Evolutionary conservation across 2,113 vertebrate species (phyloP).

Genomic region (Nipponia nippon): DNA sequence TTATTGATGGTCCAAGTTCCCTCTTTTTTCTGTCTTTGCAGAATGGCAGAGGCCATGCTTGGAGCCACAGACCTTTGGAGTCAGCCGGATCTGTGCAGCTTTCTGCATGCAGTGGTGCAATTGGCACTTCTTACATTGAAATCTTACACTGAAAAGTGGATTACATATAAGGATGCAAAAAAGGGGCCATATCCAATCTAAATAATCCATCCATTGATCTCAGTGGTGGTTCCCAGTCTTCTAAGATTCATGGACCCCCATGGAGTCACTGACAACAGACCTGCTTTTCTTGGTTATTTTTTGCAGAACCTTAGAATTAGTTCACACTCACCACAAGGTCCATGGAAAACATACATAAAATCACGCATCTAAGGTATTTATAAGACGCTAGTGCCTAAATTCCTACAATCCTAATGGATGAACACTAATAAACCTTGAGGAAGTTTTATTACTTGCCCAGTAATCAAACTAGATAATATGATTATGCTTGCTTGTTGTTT

Average conservation of each 20-base stretch:
- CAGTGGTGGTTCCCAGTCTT: background rate
- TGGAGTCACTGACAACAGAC: background rate
- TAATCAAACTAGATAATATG: background rate
- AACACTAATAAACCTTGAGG: background rate
- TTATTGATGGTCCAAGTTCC: conserved; percentile 3
- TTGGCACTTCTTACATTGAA: background rate
- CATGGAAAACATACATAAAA: background rate
- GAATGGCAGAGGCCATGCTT: background rate
- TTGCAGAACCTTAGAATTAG: background rate
- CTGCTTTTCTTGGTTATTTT: background rate
- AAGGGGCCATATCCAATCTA: background rate
- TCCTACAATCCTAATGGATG: background rate
- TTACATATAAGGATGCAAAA: background rate
- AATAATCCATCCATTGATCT: conserved; percentile 9
- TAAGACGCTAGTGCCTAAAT: background rate
- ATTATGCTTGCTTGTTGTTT: background rate
- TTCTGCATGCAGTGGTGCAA: background rate
- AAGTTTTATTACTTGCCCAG: background rate
- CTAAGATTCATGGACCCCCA: background rate
- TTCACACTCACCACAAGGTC: background rate
- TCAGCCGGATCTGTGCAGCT: background rate
- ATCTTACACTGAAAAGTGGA: background rate
- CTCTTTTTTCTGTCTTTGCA: conserved; percentile 2
- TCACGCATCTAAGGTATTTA: background rate
- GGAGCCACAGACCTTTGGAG: background rate